phyloP scores from a whole-genome alignment of 2,888 invertebrate species.

The Phoronis australis region DNA sequence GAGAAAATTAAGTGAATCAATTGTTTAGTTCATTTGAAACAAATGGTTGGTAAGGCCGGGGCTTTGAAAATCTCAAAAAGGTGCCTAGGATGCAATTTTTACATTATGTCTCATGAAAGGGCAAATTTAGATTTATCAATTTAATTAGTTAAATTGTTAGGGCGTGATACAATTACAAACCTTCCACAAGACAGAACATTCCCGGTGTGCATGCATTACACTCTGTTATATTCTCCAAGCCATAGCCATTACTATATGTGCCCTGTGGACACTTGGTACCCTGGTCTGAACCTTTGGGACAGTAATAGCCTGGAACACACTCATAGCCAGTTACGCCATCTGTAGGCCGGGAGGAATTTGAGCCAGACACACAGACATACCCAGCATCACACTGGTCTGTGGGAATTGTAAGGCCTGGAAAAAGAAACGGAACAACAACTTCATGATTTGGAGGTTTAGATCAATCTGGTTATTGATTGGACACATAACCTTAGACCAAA shows the following conservation, averaged over 20 bases:
- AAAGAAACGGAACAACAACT: too few relatives aligned
- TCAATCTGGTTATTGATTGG: too few relatives aligned
- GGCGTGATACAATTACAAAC: slow-evolving; percentile 24
- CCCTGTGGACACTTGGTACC: slow-evolving; percentile 42
- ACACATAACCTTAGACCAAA: too few relatives aligned
- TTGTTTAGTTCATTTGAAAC: too few relatives aligned
- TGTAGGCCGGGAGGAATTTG: slow-evolving; percentile 31
- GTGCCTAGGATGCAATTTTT: too few relatives aligned
- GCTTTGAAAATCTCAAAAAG: too few relatives aligned
- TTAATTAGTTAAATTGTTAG: too few relatives aligned
- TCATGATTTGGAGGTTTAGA: too few relatives aligned
- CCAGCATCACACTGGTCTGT: slow-evolving; percentile 39
- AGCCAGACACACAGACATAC: slow-evolving; percentile 37
- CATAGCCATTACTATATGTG: slow-evolving; percentile 35
- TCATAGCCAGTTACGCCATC: slow-evolving; percentile 38
- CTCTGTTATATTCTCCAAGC: slow-evolving; percentile 35
- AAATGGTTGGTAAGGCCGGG: too few relatives aligned
- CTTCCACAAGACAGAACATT: slow-evolving; percentile 35
- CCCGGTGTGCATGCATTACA: slow-evolving; percentile 41
- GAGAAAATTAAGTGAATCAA: too few relatives aligned
- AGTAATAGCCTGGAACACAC: slow-evolving; percentile 41
- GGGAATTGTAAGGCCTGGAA: slow-evolving; percentile 23
- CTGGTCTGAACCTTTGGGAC: slow-evolving; percentile 36
- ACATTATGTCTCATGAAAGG: too few relatives aligned
- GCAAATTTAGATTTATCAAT: too few relatives aligned